Evolutionary conservation across 2,888 invertebrate species (phyloP), one percentile per base, ranked within the genome.

Genomic region (Gari tellinella): DNA sequence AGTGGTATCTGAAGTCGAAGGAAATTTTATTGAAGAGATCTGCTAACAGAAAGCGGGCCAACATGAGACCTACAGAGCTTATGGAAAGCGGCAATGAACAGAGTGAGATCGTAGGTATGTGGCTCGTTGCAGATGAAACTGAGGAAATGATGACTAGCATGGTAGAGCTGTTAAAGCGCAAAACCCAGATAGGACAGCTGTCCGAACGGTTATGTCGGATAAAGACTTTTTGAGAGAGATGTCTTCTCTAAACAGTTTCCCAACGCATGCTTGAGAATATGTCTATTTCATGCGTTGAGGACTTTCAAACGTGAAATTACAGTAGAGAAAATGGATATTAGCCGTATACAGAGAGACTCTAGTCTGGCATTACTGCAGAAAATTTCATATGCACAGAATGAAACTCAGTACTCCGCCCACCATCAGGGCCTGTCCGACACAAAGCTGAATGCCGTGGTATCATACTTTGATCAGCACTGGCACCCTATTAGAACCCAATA

Each of bases 201-300:
- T 60, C 1, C 51, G 46, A 53, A 52, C 53, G 2, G 53, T 66
- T 0, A 66, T 66, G 58, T 43, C 66, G 0, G 66, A 66, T 53
- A 66, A 66, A 45, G 66, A 66, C 37, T 66, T 58, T 23, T 52
- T 58, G 65, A 66, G 37, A 46, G 51, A n/a, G 57, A 65, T n/a
- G 51, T 65, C 1, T 65, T 65, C 43, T 41, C 25, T 5, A 57
- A 23, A 10, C n/a, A 17, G 1, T 57, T 66, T 23, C 66, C 58
- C 1, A n/a, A 58, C 1, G 66, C 66, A 5, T 37, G 23, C 8
- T 17, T 66, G 0, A 49, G n/a, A 12, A 58, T 46, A 5, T 46
- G 58, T 21, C 37, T 58, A 15, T 62, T 63, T 26, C 53, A 63
- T 63, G 63, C 53, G 8, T n/a, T 63, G 15, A 38, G 38, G 19